phyloP scores from a whole-genome alignment of 2,113 vertebrate genomes.

The Fregetta grallaria region DNA sequence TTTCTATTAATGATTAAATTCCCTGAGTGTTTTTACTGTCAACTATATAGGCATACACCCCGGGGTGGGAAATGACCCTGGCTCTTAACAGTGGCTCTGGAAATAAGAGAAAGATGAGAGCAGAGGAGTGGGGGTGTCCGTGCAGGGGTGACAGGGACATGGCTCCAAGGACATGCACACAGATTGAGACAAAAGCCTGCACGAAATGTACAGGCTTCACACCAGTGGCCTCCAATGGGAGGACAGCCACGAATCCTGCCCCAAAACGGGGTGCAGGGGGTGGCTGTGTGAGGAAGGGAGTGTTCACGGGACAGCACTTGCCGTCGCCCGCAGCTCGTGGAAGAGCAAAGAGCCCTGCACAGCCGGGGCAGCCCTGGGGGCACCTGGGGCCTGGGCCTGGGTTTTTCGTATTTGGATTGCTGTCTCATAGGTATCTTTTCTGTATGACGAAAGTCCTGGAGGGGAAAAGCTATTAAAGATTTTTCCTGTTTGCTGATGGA shows the following conservation, averaged over 20 bases:
- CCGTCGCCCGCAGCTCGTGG: accelerated
- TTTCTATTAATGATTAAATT: neutral
- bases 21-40: neutral
- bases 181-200: neutral
- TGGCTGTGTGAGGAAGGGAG: neutral
- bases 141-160: neutral
- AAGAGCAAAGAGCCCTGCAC: neutral
- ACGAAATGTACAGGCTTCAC: neutral
- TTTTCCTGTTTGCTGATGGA: slow-evolving; percentile 18
- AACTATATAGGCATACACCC: neutral
- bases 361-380: neutral
- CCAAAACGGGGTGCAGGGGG: neutral
- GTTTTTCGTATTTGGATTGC: neutral
- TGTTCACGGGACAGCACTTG: accelerated
- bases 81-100: neutral
- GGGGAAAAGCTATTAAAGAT: neutral
- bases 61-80: neutral
- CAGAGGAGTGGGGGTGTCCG: accelerated
- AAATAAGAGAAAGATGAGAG: neutral
- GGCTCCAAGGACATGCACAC: neutral
- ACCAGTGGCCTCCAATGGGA: neutral
- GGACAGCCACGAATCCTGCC: neutral
- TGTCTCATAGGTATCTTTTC: neutral
- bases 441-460: neutral
- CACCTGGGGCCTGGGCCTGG: neutral